These are phyloP conservation scores for Apotomis capreana DNA, from an alignment of 2,888 invertebrate genomes.

Conservation along the genomic window DNA sequence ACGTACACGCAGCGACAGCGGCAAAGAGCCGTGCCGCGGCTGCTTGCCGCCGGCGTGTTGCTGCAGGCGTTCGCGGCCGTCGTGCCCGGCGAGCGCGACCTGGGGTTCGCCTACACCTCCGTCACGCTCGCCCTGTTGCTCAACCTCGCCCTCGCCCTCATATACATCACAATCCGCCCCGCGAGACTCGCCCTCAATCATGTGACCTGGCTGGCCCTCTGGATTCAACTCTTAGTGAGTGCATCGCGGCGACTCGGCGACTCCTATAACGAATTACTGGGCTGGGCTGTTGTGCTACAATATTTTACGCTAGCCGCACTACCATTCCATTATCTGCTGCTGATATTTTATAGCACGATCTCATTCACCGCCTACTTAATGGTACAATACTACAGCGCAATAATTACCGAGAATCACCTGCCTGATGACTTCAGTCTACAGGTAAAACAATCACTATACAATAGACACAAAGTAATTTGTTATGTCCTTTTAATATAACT, in stretches of 20 bases:
- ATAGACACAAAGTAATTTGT: neutral
- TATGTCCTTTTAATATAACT: neutral
- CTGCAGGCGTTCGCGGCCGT: conserved; percentile 68
- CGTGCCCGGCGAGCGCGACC: conserved; percentile 72
- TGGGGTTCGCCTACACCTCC: conserved; percentile 62
- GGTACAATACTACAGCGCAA: conserved; percentile 71
- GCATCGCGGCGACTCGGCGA: conserved; percentile 78
- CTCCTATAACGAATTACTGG: conserved; percentile 85
- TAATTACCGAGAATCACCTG: conserved; percentile 60
- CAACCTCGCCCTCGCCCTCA: conserved; percentile 59
- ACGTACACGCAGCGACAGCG: conserved; percentile 72
- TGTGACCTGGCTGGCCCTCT: conserved; percentile 85
- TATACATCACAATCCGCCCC: conserved; percentile 57
- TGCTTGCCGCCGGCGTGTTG: conserved; percentile 66
- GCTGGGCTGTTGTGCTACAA: conserved; percentile 89
- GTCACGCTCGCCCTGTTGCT: conserved; percentile 57
- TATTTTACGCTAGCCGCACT: conserved; percentile 89
- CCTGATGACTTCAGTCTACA: conserved; percentile 70
- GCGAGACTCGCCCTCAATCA: conserved; percentile 84
- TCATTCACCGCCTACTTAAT: conserved; percentile 64
- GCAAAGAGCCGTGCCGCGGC: conserved; percentile 70
- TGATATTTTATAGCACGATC: conserved; percentile 64
- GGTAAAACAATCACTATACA: conserved; percentile 55
- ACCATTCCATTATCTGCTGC: conserved; percentile 81
- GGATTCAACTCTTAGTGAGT: conserved; percentile 68